Conservation (phyloP, 2,797 vertebrate species). For the Lateolabrax maculatus region DNA sequence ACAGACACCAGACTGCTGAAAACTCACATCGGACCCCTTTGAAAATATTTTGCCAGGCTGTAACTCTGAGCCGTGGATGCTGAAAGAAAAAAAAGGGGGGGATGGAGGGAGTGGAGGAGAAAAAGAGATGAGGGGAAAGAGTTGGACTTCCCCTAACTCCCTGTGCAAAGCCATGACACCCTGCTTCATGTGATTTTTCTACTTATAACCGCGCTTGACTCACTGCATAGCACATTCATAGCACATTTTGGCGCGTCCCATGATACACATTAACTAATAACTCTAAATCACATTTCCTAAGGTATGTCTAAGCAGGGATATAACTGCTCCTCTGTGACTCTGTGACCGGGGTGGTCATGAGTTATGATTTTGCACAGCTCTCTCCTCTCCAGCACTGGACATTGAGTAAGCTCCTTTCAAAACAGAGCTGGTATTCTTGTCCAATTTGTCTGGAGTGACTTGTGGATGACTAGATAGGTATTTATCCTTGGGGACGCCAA, state of each 20-base stretch:
- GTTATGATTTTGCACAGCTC: constrained; percentile 63
- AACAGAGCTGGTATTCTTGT: constrained; percentile 64
- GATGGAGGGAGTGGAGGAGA: not conserved
- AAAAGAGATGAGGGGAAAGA: constrained; percentile 28
- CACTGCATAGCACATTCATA: constrained; percentile 50
- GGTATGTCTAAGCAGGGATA: constrained; percentile 64
- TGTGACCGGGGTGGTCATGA: constrained; percentile 71
- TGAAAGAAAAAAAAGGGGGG: constrained; percentile 13
- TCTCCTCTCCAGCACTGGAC: constrained; percentile 29
- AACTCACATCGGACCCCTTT: constrained; percentile 58
- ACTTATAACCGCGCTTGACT: constrained; percentile 65
- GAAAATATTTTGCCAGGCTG: constrained; percentile 71
- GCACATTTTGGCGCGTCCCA: constrained; percentile 62
- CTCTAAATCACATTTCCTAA: constrained; percentile 75
- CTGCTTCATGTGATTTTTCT: constrained; percentile 64
- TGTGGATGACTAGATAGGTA: constrained; percentile 37
- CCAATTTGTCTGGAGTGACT: constrained; percentile 52
- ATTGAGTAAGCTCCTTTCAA: constrained; percentile 41
- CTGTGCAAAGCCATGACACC: constrained; percentile 50
- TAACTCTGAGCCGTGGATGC: constrained; percentile 48
- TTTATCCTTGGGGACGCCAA: constrained; percentile 7
- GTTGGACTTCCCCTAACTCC: constrained; percentile 59
- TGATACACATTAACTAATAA: constrained; percentile 76
- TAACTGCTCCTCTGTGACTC: constrained; percentile 68
- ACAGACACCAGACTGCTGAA: constrained; percentile 40